Percentiles rank a stretch among this genome's conserved stretches.
Conservation (phyloP, 2,797 vertebrate genomes). For the Pantherophis vulpinus region DNA sequence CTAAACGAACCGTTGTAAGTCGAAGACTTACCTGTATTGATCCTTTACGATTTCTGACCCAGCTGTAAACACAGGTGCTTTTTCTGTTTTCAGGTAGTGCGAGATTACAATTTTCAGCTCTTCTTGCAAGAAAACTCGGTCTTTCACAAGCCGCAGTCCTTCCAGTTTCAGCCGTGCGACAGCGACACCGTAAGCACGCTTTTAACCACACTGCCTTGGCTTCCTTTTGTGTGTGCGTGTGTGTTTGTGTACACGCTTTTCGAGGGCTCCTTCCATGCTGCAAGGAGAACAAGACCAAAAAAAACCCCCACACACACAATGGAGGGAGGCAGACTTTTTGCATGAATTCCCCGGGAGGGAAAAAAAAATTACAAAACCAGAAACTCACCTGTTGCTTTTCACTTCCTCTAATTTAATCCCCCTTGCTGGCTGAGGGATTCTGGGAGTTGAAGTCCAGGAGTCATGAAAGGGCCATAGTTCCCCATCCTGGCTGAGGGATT, state of each 20-base stretch:
- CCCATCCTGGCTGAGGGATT: too few relatives aligned
- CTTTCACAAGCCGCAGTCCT: slow-evolving; percentile 91
- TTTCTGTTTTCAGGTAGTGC: slow-evolving; percentile 81
- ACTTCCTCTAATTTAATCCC: background rate
- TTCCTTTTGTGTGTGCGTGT: background rate
- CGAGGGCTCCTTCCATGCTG: background rate
- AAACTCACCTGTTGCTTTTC: background rate
- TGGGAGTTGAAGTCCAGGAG: too few relatives aligned
- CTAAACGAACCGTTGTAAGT: too few relatives aligned
- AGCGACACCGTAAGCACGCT: slow-evolving; percentile 85
- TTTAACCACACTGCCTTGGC: background rate
- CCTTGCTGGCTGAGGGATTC: background rate
- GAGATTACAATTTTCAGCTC: slow-evolving; percentile 94
- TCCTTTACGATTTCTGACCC: background rate
- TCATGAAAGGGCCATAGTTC: too few relatives aligned
- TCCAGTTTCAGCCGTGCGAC: slow-evolving; percentile 96
- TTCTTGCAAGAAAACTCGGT: slow-evolving; percentile 92
- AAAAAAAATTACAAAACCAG: background rate
- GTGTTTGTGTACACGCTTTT: background rate
- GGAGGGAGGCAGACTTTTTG: background rate
- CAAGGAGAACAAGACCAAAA: background rate
- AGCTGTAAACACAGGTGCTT: slow-evolving; percentile 32
- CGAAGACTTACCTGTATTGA: too few relatives aligned
- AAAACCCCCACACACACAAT: too few relatives aligned
- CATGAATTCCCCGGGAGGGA: background rate